A percentile compares a stretch with the other conserved stretches of the same genome.
Conservation (phyloP, 2,797 vertebrate species). For the Gymnoscopelus braueri region DNA sequence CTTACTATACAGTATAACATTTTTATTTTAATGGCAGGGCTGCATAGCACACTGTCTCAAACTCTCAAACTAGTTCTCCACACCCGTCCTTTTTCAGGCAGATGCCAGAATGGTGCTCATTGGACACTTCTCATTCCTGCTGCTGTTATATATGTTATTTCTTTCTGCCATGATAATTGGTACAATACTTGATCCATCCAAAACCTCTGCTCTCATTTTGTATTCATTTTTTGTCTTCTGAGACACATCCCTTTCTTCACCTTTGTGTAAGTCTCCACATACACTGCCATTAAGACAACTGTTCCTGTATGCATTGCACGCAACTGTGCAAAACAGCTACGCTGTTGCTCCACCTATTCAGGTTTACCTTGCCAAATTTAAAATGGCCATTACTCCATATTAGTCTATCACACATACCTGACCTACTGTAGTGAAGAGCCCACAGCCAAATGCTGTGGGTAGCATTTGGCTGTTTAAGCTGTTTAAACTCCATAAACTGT, state of each 20-base stretch:
- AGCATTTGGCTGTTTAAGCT: conserved; percentile 1
- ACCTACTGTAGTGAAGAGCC: conserved; percentile 1
- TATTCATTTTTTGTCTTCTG: background rate
- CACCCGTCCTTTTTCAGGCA: background rate
- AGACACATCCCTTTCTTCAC: conserved; percentile 11
- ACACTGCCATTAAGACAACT: background rate
- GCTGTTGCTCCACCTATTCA: conserved; percentile 4
- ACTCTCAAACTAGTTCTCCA: conserved; percentile 9
- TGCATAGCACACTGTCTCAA: conserved; percentile 23
- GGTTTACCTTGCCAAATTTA: conserved; percentile 9
- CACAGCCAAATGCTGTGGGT: background rate
- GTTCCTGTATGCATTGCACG: conserved; percentile 7
- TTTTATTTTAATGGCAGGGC: conserved; percentile 2
- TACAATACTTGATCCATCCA: conserved; percentile 14
- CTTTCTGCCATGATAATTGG: conserved; percentile 26
- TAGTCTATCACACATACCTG: conserved; percentile 22
- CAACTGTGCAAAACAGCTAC: conserved; percentile 20
- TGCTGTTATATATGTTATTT: background rate
- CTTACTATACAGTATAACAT: conserved; percentile 4
- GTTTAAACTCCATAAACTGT: conserved; percentile 16
- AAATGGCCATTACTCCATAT: conserved; percentile 8
- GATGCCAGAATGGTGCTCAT: conserved; percentile 15
- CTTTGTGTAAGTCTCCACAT: conserved; percentile 13
- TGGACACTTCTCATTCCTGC: conserved; percentile 3
- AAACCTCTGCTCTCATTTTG: background rate